These are phyloP conservation scores for Dione juno DNA, from an alignment of 2,888 invertebrate genomes.

Conservation along the genomic window DNA sequence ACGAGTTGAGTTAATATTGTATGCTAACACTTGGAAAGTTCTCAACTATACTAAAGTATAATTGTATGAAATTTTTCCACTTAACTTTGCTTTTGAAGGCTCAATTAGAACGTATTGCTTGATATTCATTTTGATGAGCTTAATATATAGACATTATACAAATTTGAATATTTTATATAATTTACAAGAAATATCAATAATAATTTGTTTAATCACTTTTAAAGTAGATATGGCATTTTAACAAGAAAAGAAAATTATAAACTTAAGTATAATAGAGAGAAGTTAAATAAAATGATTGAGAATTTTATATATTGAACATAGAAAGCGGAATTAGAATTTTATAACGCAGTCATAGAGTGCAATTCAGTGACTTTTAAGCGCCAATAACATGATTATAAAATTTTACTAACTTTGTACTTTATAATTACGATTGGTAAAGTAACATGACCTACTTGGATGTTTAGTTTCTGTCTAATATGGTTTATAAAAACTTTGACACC, in stretches of 20 bases:
- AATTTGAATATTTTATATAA: background rate
- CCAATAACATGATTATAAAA: constrained; percentile 11
- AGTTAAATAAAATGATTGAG: background rate
- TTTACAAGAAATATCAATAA: background rate
- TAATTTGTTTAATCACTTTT: background rate
- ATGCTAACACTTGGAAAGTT: constrained; percentile 26
- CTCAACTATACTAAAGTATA: constrained; percentile 17
- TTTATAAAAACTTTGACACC: too few relatives aligned
- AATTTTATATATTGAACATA: background rate
- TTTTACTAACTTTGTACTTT: constrained; percentile 23
- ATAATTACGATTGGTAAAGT: constrained; percentile 35
- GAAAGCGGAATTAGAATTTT: constrained; percentile 15
- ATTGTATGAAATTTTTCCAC: constrained; percentile 11
- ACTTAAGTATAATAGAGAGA: background rate
- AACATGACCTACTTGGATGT: constrained; percentile 31
- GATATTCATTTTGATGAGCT: background rate
- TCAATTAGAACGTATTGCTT: background rate
- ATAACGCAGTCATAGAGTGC: background rate
- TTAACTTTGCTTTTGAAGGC: background rate
- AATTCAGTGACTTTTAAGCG: constrained; percentile 10
- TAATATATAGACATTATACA: background rate
- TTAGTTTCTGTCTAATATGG: constrained; percentile 10
- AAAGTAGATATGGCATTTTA: background rate
- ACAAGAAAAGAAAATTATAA: background rate
- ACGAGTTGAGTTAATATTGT: constrained; percentile 25